Evolutionary conservation across 2,888 invertebrate species (phyloP).

Genomic region (Torymus texanus): DNA sequence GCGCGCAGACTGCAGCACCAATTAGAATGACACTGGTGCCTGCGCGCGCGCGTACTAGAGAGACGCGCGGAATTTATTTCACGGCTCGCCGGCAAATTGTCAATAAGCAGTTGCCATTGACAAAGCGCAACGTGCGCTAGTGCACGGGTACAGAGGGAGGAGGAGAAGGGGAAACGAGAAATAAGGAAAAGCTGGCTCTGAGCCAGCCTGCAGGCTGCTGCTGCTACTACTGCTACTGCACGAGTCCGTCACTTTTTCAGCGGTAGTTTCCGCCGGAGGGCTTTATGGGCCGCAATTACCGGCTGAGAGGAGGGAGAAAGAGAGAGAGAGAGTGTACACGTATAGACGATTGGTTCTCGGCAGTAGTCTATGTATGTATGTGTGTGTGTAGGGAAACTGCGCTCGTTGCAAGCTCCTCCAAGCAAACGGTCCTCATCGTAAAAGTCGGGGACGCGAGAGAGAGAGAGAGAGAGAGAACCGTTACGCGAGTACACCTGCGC

Average conservation of each 20-base stretch:
- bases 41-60: neutral
- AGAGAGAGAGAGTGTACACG: too few species aligned
- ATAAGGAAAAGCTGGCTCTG: constrained; percentile 54
- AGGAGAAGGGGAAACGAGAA: constrained; percentile 34
- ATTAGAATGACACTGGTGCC: too few species aligned
- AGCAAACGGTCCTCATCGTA: too few species aligned
- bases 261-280: constrained; percentile 53
- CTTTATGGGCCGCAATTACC: constrained; percentile 68
- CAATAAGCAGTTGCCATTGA: constrained; percentile 51
- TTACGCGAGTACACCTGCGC: too few species aligned
- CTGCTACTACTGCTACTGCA: neutral
- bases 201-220: constrained; percentile 46
- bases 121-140: constrained; percentile 30
- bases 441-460: too few species aligned
- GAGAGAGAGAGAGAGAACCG: too few species aligned
- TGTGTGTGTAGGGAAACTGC: neutral
- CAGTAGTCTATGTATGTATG: constrained; percentile 37
- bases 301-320: constrained; percentile 27
- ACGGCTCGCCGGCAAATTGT: constrained; percentile 33
- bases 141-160: too few species aligned
- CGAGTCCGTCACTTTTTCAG: neutral
- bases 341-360: neutral
- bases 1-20: too few species aligned
- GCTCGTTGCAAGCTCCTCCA: too few species aligned
- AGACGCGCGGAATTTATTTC: constrained; percentile 30